A percentile compares a stretch with the other conserved stretches of the same genome.
Conservation (phyloP, 2,888 invertebrate genomes). For the Limnephilus auricula region DNA sequence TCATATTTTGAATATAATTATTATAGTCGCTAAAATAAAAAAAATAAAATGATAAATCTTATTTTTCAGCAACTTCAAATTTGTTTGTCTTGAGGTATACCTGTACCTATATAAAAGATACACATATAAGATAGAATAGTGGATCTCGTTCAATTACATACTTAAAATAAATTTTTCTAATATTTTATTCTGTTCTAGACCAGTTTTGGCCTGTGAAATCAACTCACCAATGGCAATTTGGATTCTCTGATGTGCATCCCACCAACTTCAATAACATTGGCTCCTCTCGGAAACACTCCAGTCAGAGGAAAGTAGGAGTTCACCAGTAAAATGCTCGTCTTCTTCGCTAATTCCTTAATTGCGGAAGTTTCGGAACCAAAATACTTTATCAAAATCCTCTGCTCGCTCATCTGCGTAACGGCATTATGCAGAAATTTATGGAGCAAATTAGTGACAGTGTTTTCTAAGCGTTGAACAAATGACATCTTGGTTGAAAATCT, state of each 20-base stretch:
- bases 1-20: too few relatives aligned
- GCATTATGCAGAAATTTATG: conserved; percentile 49
- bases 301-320: conserved; percentile 71
- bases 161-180: not conserved
- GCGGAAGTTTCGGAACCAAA: conserved; percentile 66
- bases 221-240: conserved; percentile 51
- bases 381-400: conserved; percentile 47
- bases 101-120: not conserved
- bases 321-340: conserved; percentile 71
- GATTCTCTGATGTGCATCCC: conserved; percentile 70
- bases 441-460: conserved; percentile 65
- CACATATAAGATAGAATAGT: not conserved
- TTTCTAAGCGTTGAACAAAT: conserved; percentile 70
- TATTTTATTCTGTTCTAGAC: not conserved
- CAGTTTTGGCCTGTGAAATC: not conserved
- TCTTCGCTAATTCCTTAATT: conserved; percentile 69
- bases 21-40: too few relatives aligned
- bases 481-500: conserved; percentile 68
- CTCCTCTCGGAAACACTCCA: conserved; percentile 69
- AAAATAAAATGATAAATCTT: too few relatives aligned
- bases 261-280: conserved; percentile 71
- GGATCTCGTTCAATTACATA: not conserved
- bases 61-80: too few relatives aligned
- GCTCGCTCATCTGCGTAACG: conserved; percentile 52
- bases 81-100: too few relatives aligned